These are phyloP conservation scores for Rhodophaea formosa DNA, from an alignment of 2,888 invertebrate species.

Conservation along the genomic window DNA sequence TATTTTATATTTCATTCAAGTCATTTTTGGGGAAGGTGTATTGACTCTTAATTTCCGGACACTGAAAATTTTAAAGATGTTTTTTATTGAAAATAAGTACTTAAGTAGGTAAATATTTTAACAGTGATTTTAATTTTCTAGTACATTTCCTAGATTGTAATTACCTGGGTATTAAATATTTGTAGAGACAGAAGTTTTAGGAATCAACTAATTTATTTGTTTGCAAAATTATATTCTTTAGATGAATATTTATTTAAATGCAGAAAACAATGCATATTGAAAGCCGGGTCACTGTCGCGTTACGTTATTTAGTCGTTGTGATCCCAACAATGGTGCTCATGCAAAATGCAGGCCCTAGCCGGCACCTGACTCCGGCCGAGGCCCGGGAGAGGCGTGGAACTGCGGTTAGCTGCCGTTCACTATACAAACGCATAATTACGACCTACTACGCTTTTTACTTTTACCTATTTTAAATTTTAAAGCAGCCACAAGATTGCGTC, in stretches of 20 bases:
- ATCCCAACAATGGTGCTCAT: constrained; percentile 62
- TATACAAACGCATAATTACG: constrained; percentile 46
- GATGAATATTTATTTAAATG: background rate
- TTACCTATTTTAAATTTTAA: constrained; percentile 46
- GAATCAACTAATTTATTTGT: too few relatives aligned
- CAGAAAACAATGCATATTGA: background rate
- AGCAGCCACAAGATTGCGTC: constrained; percentile 34
- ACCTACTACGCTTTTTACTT: constrained; percentile 39
- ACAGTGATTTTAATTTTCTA: too few relatives aligned
- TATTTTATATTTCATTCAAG: background rate
- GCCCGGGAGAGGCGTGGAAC: constrained; percentile 42
- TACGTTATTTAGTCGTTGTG: constrained; percentile 40
- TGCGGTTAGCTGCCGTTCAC: constrained; percentile 44
- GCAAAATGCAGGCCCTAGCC: constrained; percentile 60
- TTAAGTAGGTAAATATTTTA: too few relatives aligned
- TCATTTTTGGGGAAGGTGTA: background rate
- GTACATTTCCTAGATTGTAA: too few relatives aligned
- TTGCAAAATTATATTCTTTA: too few relatives aligned
- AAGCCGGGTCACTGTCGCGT: background rate
- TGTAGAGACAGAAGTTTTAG: too few relatives aligned
- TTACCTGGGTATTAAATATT: too few relatives aligned
- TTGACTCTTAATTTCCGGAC: too few relatives aligned
- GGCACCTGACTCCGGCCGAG: constrained; percentile 35
- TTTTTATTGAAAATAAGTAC: too few relatives aligned
- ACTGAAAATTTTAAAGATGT: too few relatives aligned